phyloP scores from a whole-genome alignment of 2,797 vertebrate species.

The Natrix natrix region DNA sequence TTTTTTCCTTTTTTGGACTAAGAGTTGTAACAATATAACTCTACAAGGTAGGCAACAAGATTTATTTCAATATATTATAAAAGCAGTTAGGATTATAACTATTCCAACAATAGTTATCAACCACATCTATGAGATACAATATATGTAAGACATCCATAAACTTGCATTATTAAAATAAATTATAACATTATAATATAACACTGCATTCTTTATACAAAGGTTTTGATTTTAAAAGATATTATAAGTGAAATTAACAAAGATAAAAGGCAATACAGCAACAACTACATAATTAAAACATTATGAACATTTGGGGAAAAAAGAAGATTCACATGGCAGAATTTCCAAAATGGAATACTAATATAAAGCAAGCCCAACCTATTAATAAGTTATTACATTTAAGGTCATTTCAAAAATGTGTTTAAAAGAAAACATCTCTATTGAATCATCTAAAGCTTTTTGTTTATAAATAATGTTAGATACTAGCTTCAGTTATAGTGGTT shows the following conservation, averaged over 20 bases:
- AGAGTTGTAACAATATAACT: neutral
- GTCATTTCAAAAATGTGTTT: neutral
- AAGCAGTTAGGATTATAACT: neutral
- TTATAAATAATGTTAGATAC: neutral
- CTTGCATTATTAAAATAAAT: neutral
- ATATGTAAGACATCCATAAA: neutral
- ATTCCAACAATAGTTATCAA: neutral
- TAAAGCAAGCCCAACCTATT: neutral
- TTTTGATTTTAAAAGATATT: neutral
- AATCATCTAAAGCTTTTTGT: neutral
- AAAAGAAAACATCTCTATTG: neutral
- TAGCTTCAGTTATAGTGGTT: too few species aligned
- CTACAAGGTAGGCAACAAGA: neutral
- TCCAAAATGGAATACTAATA: neutral
- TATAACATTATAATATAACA: neutral
- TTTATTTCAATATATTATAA: neutral
- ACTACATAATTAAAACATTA: neutral
- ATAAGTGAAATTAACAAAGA: neutral
- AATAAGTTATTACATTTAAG: neutral
- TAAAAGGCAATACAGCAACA: neutral
- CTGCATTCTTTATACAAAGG: neutral
- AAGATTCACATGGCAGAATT: neutral
- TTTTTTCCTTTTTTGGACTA: neutral
- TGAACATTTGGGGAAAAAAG: neutral
- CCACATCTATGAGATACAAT: neutral